These are phyloP conservation scores for Pogonocherus hispidulus DNA, from an alignment of 2,888 invertebrate species.

Conservation along the genomic window DNA sequence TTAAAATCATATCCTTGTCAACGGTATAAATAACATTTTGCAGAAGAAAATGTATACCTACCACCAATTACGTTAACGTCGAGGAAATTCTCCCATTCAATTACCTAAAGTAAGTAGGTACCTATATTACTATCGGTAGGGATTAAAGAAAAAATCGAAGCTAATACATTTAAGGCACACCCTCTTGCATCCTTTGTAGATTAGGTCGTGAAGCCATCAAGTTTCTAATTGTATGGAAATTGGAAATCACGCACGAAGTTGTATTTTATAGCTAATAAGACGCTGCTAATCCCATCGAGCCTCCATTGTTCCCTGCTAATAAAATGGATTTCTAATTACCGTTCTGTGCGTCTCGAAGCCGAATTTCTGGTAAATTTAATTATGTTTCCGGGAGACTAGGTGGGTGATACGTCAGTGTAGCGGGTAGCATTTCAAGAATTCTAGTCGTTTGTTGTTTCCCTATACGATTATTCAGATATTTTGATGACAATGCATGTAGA, in stretches of 20 bases:
- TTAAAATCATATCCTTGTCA: too few relatives aligned
- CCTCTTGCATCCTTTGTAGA: slow-evolving; percentile 45
- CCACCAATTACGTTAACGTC: background rate
- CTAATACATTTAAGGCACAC: slow-evolving; percentile 17
- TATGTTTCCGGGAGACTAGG: slow-evolving; percentile 20
- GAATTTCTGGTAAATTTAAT: slow-evolving; percentile 26
- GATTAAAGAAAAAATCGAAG: background rate
- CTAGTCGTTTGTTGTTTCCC: background rate
- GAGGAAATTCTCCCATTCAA: background rate
- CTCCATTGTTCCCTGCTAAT: slow-evolving; percentile 60
- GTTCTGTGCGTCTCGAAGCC: slow-evolving; percentile 46
- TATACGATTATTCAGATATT: background rate
- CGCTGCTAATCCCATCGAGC: slow-evolving; percentile 63
- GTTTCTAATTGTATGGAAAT: slow-evolving; percentile 68
- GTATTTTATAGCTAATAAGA: slow-evolving; percentile 66
- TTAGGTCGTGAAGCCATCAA: slow-evolving; percentile 65
- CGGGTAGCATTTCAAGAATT: background rate
- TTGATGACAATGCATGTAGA: too few relatives aligned
- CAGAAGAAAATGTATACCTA: too few relatives aligned
- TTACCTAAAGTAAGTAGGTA: too few relatives aligned
- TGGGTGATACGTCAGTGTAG: background rate
- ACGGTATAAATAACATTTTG: too few relatives aligned
- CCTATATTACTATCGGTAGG: background rate
- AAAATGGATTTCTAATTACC: slow-evolving; percentile 64
- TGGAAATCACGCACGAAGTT: slow-evolving; percentile 67